Conservation (phyloP, 1,140 invertebrate genomes). For the Drosophila azteca region DNA sequence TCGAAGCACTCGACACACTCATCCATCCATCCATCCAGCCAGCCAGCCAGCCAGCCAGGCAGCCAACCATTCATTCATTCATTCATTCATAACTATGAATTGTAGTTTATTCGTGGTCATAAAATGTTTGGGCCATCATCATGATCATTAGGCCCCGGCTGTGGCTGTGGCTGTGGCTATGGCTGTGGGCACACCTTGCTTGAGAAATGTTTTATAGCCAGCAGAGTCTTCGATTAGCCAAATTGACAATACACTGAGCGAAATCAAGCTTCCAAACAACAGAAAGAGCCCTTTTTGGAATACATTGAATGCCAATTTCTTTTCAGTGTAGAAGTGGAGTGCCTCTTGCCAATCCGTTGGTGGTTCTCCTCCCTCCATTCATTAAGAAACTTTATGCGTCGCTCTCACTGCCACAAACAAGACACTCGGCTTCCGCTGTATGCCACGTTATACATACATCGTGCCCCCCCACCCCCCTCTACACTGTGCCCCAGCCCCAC, state of each 20-base stretch:
- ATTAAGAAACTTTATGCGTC: slow-evolving; percentile 51
- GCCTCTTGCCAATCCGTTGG: background rate
- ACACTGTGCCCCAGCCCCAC: too few species aligned
- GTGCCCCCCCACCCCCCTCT: too few species aligned
- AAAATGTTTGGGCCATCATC: slow-evolving; percentile 47
- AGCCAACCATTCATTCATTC: slow-evolving; percentile 30
- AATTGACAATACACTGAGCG: slow-evolving; percentile 45
- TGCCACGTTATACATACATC: slow-evolving; percentile 50
- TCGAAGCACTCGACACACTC: too few species aligned
- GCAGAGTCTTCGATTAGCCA: slow-evolving; percentile 65
- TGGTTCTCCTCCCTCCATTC: slow-evolving; percentile 25
- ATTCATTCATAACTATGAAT: slow-evolving; percentile 58
- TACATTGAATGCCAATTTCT: too few species aligned
- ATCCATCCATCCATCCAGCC: slow-evolving; percentile 16
- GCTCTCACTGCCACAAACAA: slow-evolving; percentile 22
- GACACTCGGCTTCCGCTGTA: slow-evolving; percentile 50
- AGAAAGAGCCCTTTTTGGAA: too few species aligned
- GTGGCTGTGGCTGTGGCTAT: background rate
- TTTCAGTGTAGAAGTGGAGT: background rate
- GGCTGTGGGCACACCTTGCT: slow-evolving; percentile 60
- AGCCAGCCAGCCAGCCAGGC: slow-evolving; percentile 29
- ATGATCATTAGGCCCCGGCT: slow-evolving; percentile 27
- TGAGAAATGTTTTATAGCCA: slow-evolving; percentile 43
- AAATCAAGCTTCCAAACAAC: too few species aligned
- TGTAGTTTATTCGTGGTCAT: slow-evolving; percentile 71